A percentile compares a stretch with the other conserved stretches of the same genome.
Conservation (phyloP, 2,888 invertebrate species). For the Phortica okadai region DNA sequence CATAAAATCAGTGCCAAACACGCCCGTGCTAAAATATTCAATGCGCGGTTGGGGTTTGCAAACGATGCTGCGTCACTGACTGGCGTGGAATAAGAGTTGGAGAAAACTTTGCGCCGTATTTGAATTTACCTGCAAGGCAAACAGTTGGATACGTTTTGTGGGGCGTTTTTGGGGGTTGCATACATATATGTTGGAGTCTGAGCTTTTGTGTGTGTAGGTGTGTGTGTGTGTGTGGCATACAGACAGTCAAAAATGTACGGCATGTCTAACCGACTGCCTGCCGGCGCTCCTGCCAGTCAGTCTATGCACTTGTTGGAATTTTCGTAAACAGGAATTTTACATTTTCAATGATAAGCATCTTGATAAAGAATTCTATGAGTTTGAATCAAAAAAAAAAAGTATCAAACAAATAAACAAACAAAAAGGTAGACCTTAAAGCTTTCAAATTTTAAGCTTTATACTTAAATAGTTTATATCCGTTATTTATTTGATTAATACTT, state of each 20-base stretch:
- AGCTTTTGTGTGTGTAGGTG: constrained; percentile 25
- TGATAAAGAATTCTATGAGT: constrained; percentile 59
- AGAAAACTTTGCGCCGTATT: constrained; percentile 62
- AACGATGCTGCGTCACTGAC: constrained; percentile 40
- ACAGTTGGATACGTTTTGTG: constrained; percentile 44
- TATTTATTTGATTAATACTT: no score
- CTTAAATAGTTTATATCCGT: no score
- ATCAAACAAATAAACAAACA: not conserved
- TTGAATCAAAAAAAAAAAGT: not conserved
- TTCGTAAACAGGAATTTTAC: constrained; percentile 70
- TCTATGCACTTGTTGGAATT: constrained; percentile 52
- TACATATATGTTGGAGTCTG: constrained; percentile 19
- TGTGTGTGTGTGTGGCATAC: constrained; percentile 48
- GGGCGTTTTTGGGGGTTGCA: constrained; percentile 16
- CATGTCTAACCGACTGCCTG: constrained; percentile 51
- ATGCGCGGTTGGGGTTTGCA: constrained; percentile 32
- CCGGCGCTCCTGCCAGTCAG: not conserved
- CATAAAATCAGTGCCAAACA: constrained; percentile 74
- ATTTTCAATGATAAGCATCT: constrained; percentile 71
- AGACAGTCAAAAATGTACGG: constrained; percentile 65
- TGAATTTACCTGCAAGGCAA: constrained; percentile 69
- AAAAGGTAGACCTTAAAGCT: not conserved
- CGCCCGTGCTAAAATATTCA: constrained; percentile 50
- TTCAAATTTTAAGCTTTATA: not conserved
- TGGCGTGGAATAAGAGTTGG: constrained; percentile 38